Percentiles rank a stretch among this genome's conserved stretches.
Conservation (phyloP, 2,888 invertebrate species). For the Tethea ocularis region DNA sequence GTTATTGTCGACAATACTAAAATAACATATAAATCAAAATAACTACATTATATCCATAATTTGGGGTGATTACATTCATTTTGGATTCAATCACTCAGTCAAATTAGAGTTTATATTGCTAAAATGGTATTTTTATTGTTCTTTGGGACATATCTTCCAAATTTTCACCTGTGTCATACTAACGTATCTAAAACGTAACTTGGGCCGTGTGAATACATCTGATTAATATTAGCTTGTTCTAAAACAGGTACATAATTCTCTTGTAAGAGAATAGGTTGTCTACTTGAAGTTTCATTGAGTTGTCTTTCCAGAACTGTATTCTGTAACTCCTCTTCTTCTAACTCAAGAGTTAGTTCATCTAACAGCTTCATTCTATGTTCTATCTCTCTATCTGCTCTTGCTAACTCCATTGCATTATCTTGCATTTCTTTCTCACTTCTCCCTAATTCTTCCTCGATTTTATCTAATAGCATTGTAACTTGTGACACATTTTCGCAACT, state of each 20-base stretch:
- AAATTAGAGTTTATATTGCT: conserved; percentile 6
- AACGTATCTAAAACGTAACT: conserved; percentile 74
- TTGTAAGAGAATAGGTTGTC: conserved; percentile 74
- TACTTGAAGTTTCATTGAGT: conserved; percentile 71
- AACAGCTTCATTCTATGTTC: conserved; percentile 80
- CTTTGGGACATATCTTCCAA: conserved; percentile 32
- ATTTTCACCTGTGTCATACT: conserved; percentile 67
- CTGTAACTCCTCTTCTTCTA: conserved; percentile 79
- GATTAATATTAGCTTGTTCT: conserved; percentile 56
- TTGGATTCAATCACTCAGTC: conserved; percentile 21
- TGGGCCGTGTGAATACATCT: conserved; percentile 40
- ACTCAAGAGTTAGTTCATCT: conserved; percentile 79
- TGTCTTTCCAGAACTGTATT: conserved; percentile 76
- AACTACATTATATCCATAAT: conserved; percentile 12
- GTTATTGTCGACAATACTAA: conserved; percentile 5
- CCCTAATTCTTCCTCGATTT: conserved; percentile 80
- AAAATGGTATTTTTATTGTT: conserved; percentile 41
- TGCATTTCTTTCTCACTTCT: conserved; percentile 81
- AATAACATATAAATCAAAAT: conserved; percentile 16
- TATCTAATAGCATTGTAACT: conserved; percentile 74
- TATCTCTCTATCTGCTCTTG: conserved; percentile 78
- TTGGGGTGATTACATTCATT: conserved; percentile 19
- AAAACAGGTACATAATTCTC: conserved; percentile 76
- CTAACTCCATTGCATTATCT: conserved; percentile 75
- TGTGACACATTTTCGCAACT: conserved; percentile 78